phyloP scores from a whole-genome alignment of 2,888 invertebrate species.

The Anticlea derivata region DNA sequence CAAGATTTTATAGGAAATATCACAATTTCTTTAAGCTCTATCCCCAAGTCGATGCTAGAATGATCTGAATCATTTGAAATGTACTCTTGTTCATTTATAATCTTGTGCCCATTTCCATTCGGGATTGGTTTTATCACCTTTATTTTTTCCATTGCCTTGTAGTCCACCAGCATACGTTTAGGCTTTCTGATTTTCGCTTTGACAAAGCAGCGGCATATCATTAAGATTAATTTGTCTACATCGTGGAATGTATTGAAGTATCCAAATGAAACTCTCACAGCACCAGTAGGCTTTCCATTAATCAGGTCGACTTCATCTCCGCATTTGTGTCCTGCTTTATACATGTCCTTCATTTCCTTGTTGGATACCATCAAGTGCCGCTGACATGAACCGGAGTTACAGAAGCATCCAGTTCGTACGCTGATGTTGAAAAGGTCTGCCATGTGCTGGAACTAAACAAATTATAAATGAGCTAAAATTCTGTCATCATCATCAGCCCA shows the following conservation, averaged over 20 bases:
- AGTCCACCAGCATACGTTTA: conserved; percentile 52
- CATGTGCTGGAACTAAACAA: conserved; percentile 91
- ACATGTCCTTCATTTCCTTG: conserved; percentile 89
- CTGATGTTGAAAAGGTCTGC: conserved; percentile 93
- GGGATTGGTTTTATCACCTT: conserved; percentile 29
- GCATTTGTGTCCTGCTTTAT: conserved; percentile 94
- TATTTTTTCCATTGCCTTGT: conserved; percentile 32
- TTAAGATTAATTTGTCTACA: conserved; percentile 87
- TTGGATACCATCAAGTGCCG: conserved; percentile 88
- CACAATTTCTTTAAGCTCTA: conserved; percentile 59
- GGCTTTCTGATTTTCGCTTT: conserved; percentile 54
- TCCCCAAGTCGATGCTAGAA: conserved; percentile 42
- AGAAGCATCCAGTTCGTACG: conserved; percentile 97
- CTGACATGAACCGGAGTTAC: conserved; percentile 98
- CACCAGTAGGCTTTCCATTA: conserved; percentile 95
- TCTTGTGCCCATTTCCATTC: conserved; percentile 42
- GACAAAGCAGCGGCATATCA: conserved; percentile 91
- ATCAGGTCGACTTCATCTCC: conserved; percentile 94
- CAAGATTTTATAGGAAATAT: conserved; percentile 97
- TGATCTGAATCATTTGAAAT: conserved; percentile 34
- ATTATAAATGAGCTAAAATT: neutral
- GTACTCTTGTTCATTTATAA: conserved; percentile 40
- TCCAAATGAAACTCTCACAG: conserved; percentile 96
- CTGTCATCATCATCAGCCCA: too few species aligned
- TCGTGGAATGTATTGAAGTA: conserved; percentile 92